Base-by-base conservation (phyloP, 1,140 invertebrate genomes). In the Paralvinella palmiformis region DNA sequence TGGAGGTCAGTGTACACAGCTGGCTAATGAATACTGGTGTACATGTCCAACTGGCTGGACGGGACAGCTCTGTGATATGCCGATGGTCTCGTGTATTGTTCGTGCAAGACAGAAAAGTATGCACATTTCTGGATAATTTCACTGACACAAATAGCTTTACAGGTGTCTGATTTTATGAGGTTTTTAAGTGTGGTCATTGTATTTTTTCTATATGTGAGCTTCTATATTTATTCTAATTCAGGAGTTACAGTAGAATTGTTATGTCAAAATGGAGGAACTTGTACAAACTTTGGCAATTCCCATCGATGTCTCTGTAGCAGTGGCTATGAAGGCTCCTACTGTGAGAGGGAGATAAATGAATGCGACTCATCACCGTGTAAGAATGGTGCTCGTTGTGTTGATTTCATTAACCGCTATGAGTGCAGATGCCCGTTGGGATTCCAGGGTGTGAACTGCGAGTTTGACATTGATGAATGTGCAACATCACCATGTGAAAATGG, bases 31-130 rank as follows among this genome's bases (percentile, higher is more conserved):
- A 61, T 72, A 74, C 72, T 90, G 88, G 3, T 94, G 92, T 79
- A 77, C 74, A 1, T 96, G 92, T 68, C 48, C 61, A 13, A 44
- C 88, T 0, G 93, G 93, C 0, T 96, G 92, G 93, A 96, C 92
- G 0, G 94, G 94, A 1, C 89, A 91, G 69, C 85, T 93, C 0
- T 96, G 94, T 74, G 94, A 96, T 74, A 91, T 96, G 0, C 89
- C 92, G 72, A 94, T 91, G 88, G 92, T 72, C 4, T 66, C 74
- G 0, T 78, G 76, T 64, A 48, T 50, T 13, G 67, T 61, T 15
- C 73, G 94, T 0, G 88, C 92, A 0, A 83, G 88, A 1, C 83
- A 89, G 1, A 94, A 94, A 85, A 85, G 87, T 88, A 70, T 20
- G 53, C 59, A 32, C 17, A 32, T 36, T 15, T 22, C 53, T 10